phyloP scores from a whole-genome alignment of 2,888 invertebrate species.

The Netelia melanura region DNA sequence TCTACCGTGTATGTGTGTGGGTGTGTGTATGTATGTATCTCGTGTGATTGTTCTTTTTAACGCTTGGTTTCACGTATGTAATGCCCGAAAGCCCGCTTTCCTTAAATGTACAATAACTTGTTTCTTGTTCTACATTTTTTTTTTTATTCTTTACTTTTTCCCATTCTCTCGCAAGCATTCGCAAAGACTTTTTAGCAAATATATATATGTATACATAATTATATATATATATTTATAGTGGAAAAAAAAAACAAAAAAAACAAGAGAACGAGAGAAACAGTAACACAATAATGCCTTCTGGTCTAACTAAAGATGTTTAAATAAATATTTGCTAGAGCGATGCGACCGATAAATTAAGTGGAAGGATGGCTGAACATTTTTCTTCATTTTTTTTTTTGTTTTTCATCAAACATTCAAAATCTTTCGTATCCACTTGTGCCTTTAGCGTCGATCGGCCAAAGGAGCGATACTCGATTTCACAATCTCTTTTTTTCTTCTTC shows the following conservation, averaged over 20 bases:
- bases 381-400: background rate
- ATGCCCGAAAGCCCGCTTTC: constrained; percentile 65
- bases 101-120: constrained; percentile 56
- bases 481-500: background rate
- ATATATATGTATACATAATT: constrained; percentile 29
- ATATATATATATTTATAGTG: constrained; percentile 52
- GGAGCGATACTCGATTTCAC: constrained; percentile 61
- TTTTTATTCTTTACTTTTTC: constrained; percentile 20
- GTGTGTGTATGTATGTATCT: constrained; percentile 4
- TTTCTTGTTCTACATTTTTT: constrained; percentile 33
- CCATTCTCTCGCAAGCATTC: constrained; percentile 64
- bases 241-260: constrained; percentile 29
- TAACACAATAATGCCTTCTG: constrained; percentile 54
- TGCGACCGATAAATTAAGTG: constrained; percentile 8
- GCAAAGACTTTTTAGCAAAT: constrained; percentile 58
- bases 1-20: constrained; percentile 36
- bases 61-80: constrained; percentile 25
- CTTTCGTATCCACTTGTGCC: constrained; percentile 55
- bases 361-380: constrained; percentile 36
- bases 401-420: constrained; percentile 26
- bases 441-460: constrained; percentile 61
- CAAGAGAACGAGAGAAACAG: constrained; percentile 5
- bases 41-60: background rate
- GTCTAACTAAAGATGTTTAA: constrained; percentile 50
- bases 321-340: constrained; percentile 57